These are phyloP conservation scores for Lingula anatina DNA, from an alignment of 2,888 invertebrate species.

Conservation along the genomic window DNA sequence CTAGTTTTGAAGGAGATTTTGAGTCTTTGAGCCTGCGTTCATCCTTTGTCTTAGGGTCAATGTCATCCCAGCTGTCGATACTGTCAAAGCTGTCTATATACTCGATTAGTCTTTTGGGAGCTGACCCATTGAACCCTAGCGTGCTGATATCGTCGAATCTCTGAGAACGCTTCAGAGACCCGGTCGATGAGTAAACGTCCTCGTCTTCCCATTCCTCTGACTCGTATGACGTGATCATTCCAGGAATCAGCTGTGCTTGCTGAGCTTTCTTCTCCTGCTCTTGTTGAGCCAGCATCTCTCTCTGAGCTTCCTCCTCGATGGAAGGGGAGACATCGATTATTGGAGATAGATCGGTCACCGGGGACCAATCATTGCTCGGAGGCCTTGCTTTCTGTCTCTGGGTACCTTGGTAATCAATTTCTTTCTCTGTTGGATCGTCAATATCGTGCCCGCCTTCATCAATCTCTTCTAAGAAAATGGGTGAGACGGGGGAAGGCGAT, in stretches of 20 bases:
- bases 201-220: constrained; percentile 15
- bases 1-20: too few relatives aligned
- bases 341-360: constrained; percentile 53
- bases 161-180: too few relatives aligned
- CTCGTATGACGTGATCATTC: constrained; percentile 17
- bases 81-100: too few relatives aligned
- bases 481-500: too few relatives aligned
- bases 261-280: constrained; percentile 15
- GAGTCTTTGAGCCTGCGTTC: too few relatives aligned
- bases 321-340: constrained; percentile 54
- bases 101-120: too few relatives aligned
- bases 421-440: constrained; percentile 42
- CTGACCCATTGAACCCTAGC: too few relatives aligned
- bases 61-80: too few relatives aligned
- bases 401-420: constrained; percentile 44
- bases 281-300: constrained; percentile 43
- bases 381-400: constrained; percentile 46
- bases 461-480: constrained; percentile 22
- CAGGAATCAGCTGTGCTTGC: too few relatives aligned
- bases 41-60: too few relatives aligned
- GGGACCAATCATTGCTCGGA: constrained; percentile 49
- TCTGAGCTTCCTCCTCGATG: constrained; percentile 51
- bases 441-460: constrained; percentile 37
- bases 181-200: too few relatives aligned
- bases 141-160: too few relatives aligned